Percentiles rank a stretch among this genome's conserved stretches.
Conservation (phyloP, 35 echinoderm and acorn worm genomes). For the Hemicentrotus pulcherrimus region DNA sequence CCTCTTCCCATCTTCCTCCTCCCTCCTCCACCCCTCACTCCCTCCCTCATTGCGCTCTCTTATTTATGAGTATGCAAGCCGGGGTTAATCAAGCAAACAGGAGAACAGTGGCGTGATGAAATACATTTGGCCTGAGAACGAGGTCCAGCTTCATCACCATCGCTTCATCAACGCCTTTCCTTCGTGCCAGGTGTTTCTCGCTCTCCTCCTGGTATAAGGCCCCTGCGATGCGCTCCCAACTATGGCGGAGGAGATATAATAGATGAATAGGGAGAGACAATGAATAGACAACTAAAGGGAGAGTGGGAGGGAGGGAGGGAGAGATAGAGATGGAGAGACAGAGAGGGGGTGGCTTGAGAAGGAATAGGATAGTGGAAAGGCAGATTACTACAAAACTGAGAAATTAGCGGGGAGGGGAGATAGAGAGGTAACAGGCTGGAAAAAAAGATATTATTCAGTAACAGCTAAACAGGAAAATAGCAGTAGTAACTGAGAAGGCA, state of each 20-base stretch:
- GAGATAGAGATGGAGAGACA: not conserved
- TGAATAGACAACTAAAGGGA: not conserved
- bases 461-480: no score
- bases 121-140: not conserved
- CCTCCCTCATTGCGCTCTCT: not conserved
- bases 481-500: no score
- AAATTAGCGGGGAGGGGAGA: not conserved
- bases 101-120: slow-evolving; percentile 20
- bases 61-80: slow-evolving; percentile 15
- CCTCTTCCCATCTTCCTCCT: not conserved
- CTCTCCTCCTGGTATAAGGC: not conserved
- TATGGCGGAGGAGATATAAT: not conserved
- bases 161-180: not conserved
- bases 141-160: not conserved
- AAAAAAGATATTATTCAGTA: no score
- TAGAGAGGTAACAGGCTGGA: not conserved
- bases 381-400: no score
- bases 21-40: not conserved
- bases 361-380: not conserved
- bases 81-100: slow-evolving; percentile 19
- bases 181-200: not conserved
- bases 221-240: not conserved
- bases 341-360: not conserved
- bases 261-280: not conserved
- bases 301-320: not conserved